Evolutionary conservation across 2,113 vertebrate genomes (phyloP).

Genomic region (Pterocles burchelli): DNA sequence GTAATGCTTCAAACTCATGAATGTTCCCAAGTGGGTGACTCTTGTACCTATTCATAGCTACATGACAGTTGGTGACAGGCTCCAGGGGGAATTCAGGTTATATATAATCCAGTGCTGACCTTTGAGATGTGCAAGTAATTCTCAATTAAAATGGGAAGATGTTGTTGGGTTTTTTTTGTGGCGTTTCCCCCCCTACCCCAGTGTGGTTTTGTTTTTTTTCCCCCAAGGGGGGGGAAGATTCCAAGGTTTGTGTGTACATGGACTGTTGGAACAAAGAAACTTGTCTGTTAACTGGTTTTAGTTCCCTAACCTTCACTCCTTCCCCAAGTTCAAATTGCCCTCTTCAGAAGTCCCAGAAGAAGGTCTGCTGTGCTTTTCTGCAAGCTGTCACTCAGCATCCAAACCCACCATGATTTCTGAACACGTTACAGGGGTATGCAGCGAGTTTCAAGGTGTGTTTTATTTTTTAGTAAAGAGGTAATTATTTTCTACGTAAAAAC

Average conservation of each 20-base stretch:
- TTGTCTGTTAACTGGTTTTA: background rate
- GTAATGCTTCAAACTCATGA: background rate
- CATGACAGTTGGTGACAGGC: background rate
- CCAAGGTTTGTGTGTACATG: background rate
- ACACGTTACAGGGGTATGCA: accelerated
- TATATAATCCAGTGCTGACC: background rate
- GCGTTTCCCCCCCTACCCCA: background rate
- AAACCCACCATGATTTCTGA: background rate
- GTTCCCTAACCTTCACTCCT: background rate
- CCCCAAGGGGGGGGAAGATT: background rate
- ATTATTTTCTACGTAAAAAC: background rate
- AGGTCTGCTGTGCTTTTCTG: background rate
- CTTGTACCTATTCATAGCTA: background rate
- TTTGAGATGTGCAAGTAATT: background rate
- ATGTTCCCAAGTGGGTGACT: background rate
- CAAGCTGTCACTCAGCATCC: background rate
- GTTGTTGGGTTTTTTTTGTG: no score
- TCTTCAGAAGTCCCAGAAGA: background rate
- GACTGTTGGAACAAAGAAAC: background rate
- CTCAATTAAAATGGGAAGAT: background rate
- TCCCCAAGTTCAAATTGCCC: background rate
- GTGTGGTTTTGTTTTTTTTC: background rate
- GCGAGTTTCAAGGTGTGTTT: background rate
- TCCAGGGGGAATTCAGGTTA: background rate
- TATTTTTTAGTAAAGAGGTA: background rate